A percentile compares a stretch with the other conserved stretches of the same genome.
Evolutionary conservation across 2,888 invertebrate species (phyloP).

Genomic region (Eumerus sabulonum): DNA sequence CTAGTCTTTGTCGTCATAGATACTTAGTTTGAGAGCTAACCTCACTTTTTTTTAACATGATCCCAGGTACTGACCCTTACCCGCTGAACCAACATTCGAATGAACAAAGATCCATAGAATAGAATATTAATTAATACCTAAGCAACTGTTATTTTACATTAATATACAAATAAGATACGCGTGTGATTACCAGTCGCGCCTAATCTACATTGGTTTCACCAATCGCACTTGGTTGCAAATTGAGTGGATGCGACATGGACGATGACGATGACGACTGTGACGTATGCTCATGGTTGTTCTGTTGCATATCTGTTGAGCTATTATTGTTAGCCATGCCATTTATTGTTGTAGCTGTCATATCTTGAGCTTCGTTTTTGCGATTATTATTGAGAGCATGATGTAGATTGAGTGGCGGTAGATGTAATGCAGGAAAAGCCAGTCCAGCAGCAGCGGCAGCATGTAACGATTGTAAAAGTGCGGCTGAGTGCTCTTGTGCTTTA

Average conservation of each 20-base stretch:
- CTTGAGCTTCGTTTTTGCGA: constrained; percentile 77
- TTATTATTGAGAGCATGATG: constrained; percentile 75
- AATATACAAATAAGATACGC: constrained; percentile 38
- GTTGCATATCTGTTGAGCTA: constrained; percentile 47
- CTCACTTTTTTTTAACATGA: too few species aligned
- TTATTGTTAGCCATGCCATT: constrained; percentile 74
- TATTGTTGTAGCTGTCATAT: constrained; percentile 78
- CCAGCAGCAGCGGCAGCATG: constrained; percentile 81
- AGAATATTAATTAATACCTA: too few species aligned
- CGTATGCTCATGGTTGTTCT: constrained; percentile 52
- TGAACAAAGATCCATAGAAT: too few species aligned
- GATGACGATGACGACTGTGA: too few species aligned
- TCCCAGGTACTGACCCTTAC: too few species aligned
- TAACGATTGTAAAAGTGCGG: constrained; percentile 88
- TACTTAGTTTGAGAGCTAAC: too few species aligned
- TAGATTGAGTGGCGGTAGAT: constrained; percentile 79
- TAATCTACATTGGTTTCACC: constrained; percentile 54
- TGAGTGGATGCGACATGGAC: constrained; percentile 68
- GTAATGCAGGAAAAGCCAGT: constrained; percentile 79
- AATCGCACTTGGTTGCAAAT: constrained; percentile 69
- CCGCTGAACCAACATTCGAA: too few species aligned
- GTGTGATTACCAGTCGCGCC: background rate
- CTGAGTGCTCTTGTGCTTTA: constrained; percentile 96
- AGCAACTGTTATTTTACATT: constrained; percentile 54
- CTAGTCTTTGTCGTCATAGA: too few species aligned